Evolutionary conservation across 1,140 invertebrate species (phyloP).

Genomic region (Yoshiicerus persimilis): DNA sequence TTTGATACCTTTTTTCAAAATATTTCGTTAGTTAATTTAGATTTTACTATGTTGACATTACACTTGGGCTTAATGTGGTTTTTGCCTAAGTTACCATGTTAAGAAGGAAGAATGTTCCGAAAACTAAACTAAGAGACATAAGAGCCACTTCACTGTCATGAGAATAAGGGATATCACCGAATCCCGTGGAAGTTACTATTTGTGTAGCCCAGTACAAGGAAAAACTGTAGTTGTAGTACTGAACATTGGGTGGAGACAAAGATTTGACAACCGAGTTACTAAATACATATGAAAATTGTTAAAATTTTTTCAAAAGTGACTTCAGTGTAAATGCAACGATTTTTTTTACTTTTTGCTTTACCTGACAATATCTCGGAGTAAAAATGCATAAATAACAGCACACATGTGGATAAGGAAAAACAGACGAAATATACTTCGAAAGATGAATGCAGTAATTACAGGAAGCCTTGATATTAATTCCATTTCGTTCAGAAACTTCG

Average conservation of each 20-base stretch:
- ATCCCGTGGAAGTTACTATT: slow-evolving; percentile 31
- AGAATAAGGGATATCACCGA: slow-evolving; percentile 35
- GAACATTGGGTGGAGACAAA: background rate
- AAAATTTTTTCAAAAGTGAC: background rate
- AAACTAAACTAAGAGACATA: slow-evolving; percentile 14
- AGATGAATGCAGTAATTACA: slow-evolving; percentile 9
- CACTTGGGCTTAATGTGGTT: too few species aligned
- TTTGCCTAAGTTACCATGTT: too few species aligned
- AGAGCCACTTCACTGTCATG: slow-evolving; percentile 23
- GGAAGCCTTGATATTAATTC: slow-evolving; percentile 4
- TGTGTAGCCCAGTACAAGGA: slow-evolving; percentile 38
- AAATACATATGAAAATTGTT: background rate
- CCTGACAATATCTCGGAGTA: background rate
- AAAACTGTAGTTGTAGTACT: slow-evolving; percentile 25
- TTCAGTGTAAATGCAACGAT: background rate
- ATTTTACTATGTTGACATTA: too few species aligned
- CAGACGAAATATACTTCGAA: background rate
- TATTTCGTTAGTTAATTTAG: too few species aligned
- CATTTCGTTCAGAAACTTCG: background rate
- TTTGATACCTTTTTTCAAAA: too few species aligned
- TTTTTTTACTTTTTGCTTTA: background rate
- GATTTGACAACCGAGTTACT: background rate
- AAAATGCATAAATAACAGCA: slow-evolving; percentile 29
- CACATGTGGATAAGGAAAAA: slow-evolving; percentile 31
- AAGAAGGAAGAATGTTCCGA: background rate